phyloP scores from a whole-genome alignment of 2,888 invertebrate species.

The Entomobrya multifasciata region DNA sequence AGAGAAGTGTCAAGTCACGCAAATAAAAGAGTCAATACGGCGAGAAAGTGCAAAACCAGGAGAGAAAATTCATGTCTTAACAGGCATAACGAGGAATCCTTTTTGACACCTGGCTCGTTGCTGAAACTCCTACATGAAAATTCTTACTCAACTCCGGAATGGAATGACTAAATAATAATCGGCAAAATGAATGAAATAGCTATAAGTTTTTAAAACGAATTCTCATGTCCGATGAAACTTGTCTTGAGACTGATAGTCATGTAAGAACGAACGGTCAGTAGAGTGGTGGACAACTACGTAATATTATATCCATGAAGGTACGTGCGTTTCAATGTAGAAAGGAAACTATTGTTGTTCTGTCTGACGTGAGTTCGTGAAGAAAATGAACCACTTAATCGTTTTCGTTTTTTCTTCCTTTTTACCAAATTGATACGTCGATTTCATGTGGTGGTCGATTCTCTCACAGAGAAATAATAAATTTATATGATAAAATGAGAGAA shows the following conservation, averaged over 20 bases:
- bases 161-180: no score
- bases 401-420: slow-evolving; percentile 50
- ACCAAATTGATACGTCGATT: slow-evolving; percentile 59
- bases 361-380: slow-evolving; percentile 65
- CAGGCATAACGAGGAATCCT: slow-evolving; percentile 76
- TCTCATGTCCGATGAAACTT: no score
- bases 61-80: slow-evolving; percentile 75
- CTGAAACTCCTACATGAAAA: no score
- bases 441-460: slow-evolving; percentile 45
- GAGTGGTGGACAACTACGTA: no score
- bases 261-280: no score
- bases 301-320: no score
- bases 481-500: slow-evolving; percentile 13
- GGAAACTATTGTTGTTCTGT: slow-evolving; percentile 45
- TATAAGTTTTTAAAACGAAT: no score
- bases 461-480: slow-evolving; percentile 14
- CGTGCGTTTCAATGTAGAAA: no score
- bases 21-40: slow-evolving; percentile 67
- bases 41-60: slow-evolving; percentile 78
- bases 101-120: slow-evolving; percentile 72
- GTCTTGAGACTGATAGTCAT: no score
- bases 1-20: slow-evolving; percentile 67
- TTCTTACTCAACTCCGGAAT: no score
- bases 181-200: no score
- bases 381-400: slow-evolving; percentile 63